A percentile compares a stretch with the other conserved stretches of the same genome.
phyloP scores from a whole-genome alignment of 2,888 invertebrate genomes.

The Euplexia lucipara region DNA sequence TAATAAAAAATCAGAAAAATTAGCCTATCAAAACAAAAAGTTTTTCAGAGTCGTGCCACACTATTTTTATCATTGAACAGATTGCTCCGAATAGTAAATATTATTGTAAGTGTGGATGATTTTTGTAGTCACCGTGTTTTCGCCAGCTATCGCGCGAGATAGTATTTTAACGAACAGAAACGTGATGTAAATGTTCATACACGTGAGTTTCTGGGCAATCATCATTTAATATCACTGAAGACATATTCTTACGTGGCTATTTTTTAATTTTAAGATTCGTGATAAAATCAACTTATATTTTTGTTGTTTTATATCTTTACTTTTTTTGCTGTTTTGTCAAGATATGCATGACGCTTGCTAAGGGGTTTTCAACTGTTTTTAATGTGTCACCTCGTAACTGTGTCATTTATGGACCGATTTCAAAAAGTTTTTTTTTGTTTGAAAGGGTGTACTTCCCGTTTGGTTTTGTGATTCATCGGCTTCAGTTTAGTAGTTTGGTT shows the following conservation, averaged over 20 bases:
- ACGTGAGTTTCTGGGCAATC: constrained; percentile 37
- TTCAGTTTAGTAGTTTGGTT: no score
- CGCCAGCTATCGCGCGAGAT: constrained; percentile 12
- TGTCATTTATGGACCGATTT: no score
- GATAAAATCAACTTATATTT: neutral
- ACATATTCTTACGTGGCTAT: neutral
- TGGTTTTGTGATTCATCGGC: no score
- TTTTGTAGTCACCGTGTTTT: constrained; percentile 13
- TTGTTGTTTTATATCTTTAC: neutral
- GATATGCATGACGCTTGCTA: no score
- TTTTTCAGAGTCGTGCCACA: neutral
- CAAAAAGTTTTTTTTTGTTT: no score
- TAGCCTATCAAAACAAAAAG: neutral
- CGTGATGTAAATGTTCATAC: constrained; percentile 38
- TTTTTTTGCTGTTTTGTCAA: neutral
- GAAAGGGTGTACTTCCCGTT: no score
- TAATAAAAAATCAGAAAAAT: neutral
- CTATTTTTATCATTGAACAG: constrained; percentile 4
- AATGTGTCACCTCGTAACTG: no score
- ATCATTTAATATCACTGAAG: constrained; percentile 17
- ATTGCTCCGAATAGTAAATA: constrained; percentile 2
- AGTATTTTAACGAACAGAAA: constrained; percentile 34
- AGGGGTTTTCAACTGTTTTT: no score
- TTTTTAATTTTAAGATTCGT: neutral
- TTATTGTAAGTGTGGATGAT: constrained; percentile 19